phyloP scores from a whole-genome alignment of 2,797 vertebrate species.

The Anas flavirostris region DNA sequence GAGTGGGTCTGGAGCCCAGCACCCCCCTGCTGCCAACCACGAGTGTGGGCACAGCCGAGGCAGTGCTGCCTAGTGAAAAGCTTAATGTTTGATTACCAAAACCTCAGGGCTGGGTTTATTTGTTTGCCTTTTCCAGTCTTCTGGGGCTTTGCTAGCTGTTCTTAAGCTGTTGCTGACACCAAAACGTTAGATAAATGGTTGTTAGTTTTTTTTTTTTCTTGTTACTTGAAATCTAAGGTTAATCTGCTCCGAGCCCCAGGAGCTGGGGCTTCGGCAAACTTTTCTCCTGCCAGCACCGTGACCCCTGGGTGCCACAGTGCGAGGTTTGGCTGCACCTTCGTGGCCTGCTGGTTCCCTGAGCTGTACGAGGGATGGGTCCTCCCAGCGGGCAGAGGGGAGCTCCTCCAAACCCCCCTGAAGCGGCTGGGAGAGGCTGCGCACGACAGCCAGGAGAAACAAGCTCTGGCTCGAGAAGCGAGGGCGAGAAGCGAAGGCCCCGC shows the following conservation, averaged over 20 bases:
- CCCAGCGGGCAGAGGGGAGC: too few relatives aligned
- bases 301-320: not conserved
- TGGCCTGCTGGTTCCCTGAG: too few relatives aligned
- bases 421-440: not conserved
- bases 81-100: rapidly evolving
- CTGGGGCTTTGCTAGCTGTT: not conserved
- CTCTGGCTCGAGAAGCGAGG: not conserved
- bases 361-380: too few relatives aligned
- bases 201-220: not conserved
- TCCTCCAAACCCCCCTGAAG: not conserved
- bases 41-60: not conserved
- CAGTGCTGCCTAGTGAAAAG: not conserved
- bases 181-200: not conserved
- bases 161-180: not conserved
- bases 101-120: rapidly evolving
- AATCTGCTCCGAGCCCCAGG: rapidly evolving
- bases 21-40: rapidly evolving
- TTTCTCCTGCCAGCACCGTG: not conserved
- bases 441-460: not conserved
- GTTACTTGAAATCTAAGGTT: not conserved
- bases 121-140: not conserved
- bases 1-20: not conserved
- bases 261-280: not conserved
- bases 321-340: not conserved
- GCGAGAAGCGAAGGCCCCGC: not conserved